These are phyloP conservation scores for Mobula hypostoma DNA, from an alignment of 2,113 vertebrate genomes.

Conservation along the genomic window DNA sequence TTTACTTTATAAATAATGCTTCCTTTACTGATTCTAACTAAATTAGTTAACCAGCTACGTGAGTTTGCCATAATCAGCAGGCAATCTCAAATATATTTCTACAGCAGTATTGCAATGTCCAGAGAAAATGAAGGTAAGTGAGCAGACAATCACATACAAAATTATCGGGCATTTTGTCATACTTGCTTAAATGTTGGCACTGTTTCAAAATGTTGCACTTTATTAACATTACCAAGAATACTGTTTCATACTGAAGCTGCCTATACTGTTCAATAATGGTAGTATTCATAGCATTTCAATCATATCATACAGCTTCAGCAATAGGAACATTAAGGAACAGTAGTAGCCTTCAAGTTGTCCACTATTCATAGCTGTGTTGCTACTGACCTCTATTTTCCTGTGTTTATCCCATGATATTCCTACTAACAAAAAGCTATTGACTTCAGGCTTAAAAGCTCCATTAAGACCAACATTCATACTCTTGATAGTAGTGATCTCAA, in stretches of 20 bases:
- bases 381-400: too few relatives aligned
- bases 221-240: not conserved
- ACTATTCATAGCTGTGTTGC: too few relatives aligned
- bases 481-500: too few relatives aligned
- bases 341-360: too few relatives aligned
- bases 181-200: not conserved
- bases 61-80: not conserved
- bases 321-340: too few relatives aligned
- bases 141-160: too few relatives aligned
- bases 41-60: not conserved
- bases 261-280: not conserved
- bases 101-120: not conserved
- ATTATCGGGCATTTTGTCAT: not conserved
- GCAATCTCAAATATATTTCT: not conserved
- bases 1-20: not conserved
- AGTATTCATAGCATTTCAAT: not conserved
- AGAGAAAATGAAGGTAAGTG: not conserved
- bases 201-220: not conserved
- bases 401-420: too few relatives aligned
- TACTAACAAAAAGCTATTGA: too few relatives aligned
- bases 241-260: not conserved
- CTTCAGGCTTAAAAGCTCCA: too few relatives aligned
- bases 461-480: too few relatives aligned
- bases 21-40: not conserved
- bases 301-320: not conserved